Evolutionary conservation across 1,140 invertebrate genomes (phyloP).

Genomic region (Bombus haemorrhoidalis): DNA sequence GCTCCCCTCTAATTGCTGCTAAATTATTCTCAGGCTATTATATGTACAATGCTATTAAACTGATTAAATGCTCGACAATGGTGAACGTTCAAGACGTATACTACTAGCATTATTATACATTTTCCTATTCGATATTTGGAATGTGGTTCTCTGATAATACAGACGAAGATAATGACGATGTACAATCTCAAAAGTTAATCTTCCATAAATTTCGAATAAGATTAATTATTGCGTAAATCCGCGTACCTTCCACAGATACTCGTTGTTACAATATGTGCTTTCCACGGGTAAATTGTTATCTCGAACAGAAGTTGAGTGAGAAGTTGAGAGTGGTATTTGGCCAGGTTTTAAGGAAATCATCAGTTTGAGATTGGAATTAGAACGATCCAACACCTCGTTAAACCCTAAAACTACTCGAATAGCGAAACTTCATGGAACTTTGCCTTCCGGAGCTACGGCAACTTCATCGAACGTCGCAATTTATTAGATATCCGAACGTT

Average conservation of each 20-base stretch:
- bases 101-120: neutral
- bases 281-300: neutral
- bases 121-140: neutral
- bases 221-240: neutral
- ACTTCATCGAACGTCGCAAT: conserved; percentile 16
- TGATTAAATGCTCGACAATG: neutral
- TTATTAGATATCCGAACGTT: conserved; percentile 11
- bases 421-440: neutral
- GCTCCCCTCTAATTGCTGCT: neutral
- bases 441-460: neutral
- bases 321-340: neutral
- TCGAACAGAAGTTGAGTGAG: neutral
- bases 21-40: conserved; percentile 3
- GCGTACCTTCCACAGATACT: neutral
- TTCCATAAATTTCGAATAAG: neutral
- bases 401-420: neutral
- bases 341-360: neutral
- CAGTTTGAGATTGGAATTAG: conserved; percentile 8
- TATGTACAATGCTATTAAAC: neutral
- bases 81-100: neutral
- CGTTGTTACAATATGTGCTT: neutral
- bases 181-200: neutral
- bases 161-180: neutral
- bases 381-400: conserved; percentile 10
- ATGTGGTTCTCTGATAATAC: neutral